Conservation (phyloP, 2,113 vertebrate genomes). For the Phyllostomus discolor region DNA sequence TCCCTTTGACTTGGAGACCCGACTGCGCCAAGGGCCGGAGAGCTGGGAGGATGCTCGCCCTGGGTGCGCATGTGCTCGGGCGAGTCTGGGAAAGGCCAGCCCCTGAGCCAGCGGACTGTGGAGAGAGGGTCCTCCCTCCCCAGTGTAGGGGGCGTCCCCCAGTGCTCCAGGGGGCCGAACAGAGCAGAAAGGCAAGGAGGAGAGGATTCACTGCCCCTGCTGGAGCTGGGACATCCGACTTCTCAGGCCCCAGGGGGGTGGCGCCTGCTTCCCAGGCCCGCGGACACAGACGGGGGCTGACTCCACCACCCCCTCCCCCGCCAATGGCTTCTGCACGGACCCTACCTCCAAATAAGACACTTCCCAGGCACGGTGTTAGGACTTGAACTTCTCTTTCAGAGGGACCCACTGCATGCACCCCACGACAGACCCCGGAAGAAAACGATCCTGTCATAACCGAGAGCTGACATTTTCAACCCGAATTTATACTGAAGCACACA, state of each 20-base stretch:
- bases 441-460: background rate
- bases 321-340: background rate
- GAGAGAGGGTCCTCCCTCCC: background rate
- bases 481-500: background rate
- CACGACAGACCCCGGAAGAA: background rate
- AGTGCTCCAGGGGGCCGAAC: background rate
- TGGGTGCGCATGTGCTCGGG: background rate
- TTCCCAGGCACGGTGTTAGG: background rate
- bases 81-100: background rate
- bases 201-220: background rate
- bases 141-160: background rate
- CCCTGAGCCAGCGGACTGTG: too few species aligned
- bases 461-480: background rate
- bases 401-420: background rate
- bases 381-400: background rate
- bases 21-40: background rate
- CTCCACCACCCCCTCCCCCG: background rate
- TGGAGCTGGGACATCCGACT: background rate
- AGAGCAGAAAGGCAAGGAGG: background rate
- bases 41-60: background rate
- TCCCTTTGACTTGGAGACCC: background rate
- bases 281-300: background rate
- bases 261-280: background rate
- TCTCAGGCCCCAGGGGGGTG: background rate
- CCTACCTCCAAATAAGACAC: background rate